These are phyloP conservation scores for Drosophila tripunctata DNA, from an alignment of 2,888 invertebrate genomes.

Conservation along the genomic window DNA sequence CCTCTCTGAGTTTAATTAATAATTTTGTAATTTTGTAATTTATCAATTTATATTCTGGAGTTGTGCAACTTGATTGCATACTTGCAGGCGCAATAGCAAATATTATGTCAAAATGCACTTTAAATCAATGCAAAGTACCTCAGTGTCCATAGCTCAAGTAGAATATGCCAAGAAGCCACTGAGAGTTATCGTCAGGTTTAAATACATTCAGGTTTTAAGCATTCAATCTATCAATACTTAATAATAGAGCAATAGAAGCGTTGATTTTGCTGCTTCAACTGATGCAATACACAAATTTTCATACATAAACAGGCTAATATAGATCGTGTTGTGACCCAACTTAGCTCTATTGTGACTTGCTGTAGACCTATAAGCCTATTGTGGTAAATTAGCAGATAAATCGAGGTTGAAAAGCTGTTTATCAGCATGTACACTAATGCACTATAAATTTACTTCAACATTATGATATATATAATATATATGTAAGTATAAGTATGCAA, in stretches of 20 bases:
- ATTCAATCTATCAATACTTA: conserved; percentile 28
- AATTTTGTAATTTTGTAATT: conserved; percentile 75
- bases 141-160: neutral
- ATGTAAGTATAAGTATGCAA: too few relatives aligned
- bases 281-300: neutral
- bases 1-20: conserved; percentile 62
- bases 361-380: conserved; percentile 22
- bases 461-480: neutral
- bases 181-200: neutral
- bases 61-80: conserved; percentile 22
- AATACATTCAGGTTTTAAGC: neutral
- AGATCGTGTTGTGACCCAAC: conserved; percentile 3
- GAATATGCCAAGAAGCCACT: neutral
- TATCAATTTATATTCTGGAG: conserved; percentile 69
- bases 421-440: neutral
- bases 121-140: conserved; percentile 6
- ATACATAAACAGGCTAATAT: neutral
- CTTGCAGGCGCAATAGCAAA: conserved; percentile 51
- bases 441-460: neutral
- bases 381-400: conserved; percentile 17
- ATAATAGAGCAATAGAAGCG: conserved; percentile 18
- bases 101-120: conserved; percentile 47
- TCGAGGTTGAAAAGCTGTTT: neutral
- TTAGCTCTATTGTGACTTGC: conserved; percentile 1
- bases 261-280: conserved; percentile 24